A percentile compares a stretch with the other conserved stretches of the same genome.
These are phyloP conservation scores for Peromyscus aztecus DNA, from an alignment of 2,797 vertebrate species.

Conservation along the genomic window DNA sequence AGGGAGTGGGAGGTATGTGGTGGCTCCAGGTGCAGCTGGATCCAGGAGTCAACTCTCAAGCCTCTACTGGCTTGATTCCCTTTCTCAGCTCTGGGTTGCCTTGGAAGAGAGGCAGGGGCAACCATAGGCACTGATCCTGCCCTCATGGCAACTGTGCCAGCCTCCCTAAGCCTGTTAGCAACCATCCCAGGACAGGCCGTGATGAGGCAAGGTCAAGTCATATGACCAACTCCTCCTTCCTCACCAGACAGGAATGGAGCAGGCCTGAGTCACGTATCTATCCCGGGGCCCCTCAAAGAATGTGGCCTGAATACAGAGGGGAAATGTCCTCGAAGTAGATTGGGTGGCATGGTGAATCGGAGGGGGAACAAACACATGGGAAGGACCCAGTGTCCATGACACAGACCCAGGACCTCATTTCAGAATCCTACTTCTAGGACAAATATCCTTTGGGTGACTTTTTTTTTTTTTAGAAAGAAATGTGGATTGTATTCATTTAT, in stretches of 20 bases:
- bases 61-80: not conserved
- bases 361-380: too few relatives aligned
- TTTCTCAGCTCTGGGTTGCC: not conserved
- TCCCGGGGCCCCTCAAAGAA: not conserved
- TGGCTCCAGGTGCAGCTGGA: not conserved
- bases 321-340: not conserved
- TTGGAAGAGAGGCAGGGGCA: not conserved
- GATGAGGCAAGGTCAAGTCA: not conserved
- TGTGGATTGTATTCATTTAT: not conserved
- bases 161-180: not conserved
- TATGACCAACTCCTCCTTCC: not conserved
- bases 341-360: not conserved
- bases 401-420: not conserved
- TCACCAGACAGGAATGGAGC: not conserved
- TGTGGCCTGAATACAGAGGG: rapidly evolving
- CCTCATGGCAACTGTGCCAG: rapidly evolving
- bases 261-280: rapidly evolving
- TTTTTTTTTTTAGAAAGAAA: not conserved
- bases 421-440: not conserved
- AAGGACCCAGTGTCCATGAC: rapidly evolving
- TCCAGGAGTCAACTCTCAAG: not conserved
- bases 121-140: too few relatives aligned
- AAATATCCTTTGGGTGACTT: not conserved
- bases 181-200: not conserved
- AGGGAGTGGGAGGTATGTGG: too few relatives aligned